Percentiles rank a stretch among this genome's conserved stretches.
Evolutionary conservation across 2,888 invertebrate genomes (phyloP).

Genomic region (Pyrocoelia pectoralis): DNA sequence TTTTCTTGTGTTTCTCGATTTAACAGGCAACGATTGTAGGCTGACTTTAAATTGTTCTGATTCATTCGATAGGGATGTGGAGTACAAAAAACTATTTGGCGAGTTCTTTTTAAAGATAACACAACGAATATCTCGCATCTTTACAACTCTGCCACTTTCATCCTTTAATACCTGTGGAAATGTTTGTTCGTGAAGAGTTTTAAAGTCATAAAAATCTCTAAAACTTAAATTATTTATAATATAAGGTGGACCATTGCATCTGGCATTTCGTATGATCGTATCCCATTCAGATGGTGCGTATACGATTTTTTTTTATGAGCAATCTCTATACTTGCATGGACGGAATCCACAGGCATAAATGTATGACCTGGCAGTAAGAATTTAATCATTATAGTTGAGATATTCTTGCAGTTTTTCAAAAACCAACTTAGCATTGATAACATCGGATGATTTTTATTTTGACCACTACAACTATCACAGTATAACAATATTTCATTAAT

Average conservation of each 20-base stretch:
- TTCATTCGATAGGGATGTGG: too few relatives aligned
- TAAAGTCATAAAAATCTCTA: not conserved
- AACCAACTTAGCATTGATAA: not conserved
- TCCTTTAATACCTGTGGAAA: not conserved
- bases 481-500: not conserved
- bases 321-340: not conserved
- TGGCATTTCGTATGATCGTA: not conserved
- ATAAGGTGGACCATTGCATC: not conserved
- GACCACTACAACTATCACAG: not conserved
- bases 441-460: constrained; percentile 3
- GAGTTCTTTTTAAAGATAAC: not conserved
- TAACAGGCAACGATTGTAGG: not conserved
- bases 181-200: not conserved
- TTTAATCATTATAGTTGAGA: not conserved
- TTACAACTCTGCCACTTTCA: not conserved
- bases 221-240: not conserved
- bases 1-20: not conserved
- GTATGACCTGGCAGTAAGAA: not conserved
- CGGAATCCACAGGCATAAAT: not conserved
- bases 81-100: too few relatives aligned
- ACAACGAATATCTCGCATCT: not conserved
- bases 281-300: constrained; percentile 1
- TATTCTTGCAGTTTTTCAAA: not conserved
- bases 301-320: not conserved
- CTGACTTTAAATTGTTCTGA: too few relatives aligned